Evolutionary conservation across 2,113 vertebrate genomes (phyloP), one percentile per base, ranked within the genome.

Genomic region (Elanoides forficatus): DNA sequence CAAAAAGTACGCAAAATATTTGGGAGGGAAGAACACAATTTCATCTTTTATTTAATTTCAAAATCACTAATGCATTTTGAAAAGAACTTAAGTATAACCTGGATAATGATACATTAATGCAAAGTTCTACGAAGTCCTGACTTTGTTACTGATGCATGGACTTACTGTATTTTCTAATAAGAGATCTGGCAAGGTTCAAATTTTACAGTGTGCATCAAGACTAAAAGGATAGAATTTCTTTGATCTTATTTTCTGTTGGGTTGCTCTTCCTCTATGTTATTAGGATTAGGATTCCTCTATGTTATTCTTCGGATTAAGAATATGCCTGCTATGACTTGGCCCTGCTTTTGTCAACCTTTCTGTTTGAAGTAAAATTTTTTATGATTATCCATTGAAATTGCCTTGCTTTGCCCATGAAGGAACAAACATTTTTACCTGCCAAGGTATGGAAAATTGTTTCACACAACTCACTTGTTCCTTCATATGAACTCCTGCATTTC

Each of bases 41-140:
- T 68, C 29, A 60, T 52, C 19, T 94, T 86, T 47, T 45, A 43
- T 86, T 91, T 93, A 2, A 65, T 78, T 88, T 83, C 62, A 60
- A 88, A 86, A 86, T 62, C 36, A 45, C 74, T 42, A 67, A 71
- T 18, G 58, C 47, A 79, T 43, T 81, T 87, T 3, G 7, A 72
- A 89, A 90, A 59, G 26, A 59, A 74, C 45, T 78, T 70, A 62
- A 74, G 48, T 83, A 26, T 63, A 81, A 85, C 43, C 22, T 92
- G 66, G 29, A 78, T 79, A 93, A 76, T 67, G 63, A 95, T 40
- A 78, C 40, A 88, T 93, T 74, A 97, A 94, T 86, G 91, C 71
- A 96, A 97, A 95, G 95, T 83, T 88, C 85, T 90, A 83, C 97
- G 88, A 97, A 98, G 97, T 97, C 97, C 97, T 98, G 98, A 98